Conservation (phyloP, 2,888 invertebrate species). For the Agonopterix arenella region DNA sequence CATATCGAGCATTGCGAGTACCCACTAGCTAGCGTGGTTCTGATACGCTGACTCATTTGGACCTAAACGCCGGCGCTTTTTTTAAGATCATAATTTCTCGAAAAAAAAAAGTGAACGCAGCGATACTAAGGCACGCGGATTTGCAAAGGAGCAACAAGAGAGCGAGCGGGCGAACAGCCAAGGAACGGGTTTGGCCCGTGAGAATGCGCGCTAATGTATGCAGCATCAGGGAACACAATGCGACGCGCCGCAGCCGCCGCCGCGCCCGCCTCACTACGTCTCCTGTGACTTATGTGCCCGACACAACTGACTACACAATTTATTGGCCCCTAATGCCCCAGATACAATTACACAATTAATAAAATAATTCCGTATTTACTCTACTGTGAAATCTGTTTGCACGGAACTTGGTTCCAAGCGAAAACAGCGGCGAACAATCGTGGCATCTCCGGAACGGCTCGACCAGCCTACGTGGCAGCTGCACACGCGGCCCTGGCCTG, state of each 20-base stretch:
- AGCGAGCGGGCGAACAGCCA: conserved; percentile 28
- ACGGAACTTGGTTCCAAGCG: conserved; percentile 4
- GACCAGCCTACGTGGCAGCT: conserved; percentile 32
- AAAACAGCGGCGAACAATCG: not conserved
- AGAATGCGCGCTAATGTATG: conserved; percentile 59
- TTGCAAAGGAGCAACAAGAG: conserved; percentile 56
- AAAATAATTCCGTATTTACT: not conserved
- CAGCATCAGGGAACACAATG: conserved; percentile 43
- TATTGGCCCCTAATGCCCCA: conserved; percentile 15
- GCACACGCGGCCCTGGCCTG: conserved; percentile 37
- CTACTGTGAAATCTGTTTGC: conserved; percentile 6
- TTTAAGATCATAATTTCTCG: conserved; percentile 38
- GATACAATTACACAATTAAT: conserved; percentile 13
- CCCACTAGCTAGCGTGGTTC: not conserved
- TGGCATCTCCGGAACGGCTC: not conserved
- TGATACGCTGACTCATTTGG: conserved; percentile 29
- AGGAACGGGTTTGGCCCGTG: conserved; percentile 54
- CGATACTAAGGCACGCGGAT: conserved; percentile 54
- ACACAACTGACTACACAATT: conserved; percentile 16
- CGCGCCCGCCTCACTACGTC: conserved; percentile 22
- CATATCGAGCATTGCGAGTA: not conserved
- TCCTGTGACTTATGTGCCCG: conserved; percentile 35
- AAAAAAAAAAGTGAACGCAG: conserved; percentile 45
- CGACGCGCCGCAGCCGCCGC: conserved; percentile 18
- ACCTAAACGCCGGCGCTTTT: conserved; percentile 44